Base-by-base conservation (phyloP, 2,113 vertebrate genomes). In the Ovibos moschatus region DNA sequence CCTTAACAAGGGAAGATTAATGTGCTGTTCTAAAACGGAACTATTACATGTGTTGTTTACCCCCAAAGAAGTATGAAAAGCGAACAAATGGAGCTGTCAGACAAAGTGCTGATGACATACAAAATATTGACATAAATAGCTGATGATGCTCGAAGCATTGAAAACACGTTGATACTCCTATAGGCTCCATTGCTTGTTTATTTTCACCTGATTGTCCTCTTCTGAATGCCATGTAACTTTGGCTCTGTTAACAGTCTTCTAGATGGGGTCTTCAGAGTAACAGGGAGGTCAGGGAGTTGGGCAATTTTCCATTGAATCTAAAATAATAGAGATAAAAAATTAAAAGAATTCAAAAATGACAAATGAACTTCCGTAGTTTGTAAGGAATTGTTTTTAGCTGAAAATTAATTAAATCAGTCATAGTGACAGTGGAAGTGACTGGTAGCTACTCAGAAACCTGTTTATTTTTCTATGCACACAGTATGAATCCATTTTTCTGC, bases 101-200 rank as follows among this genome's bases (percentile, higher is more conserved):
- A 89, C 88, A 94, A 96, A 97, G 33, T 84, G 96, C 87, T 40
- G 47, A 94, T 96, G 97, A 62, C 83, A 97, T 95, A 94, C n/a
- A 96, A 95, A 97, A 92, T 98, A 94, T 83, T 97, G 94, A 98
- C 98, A 98, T 97, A 97, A 98, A 97, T 95, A 97, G 96, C 91
- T 97, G 97, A 97, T 87, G 89, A 97, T 89, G 88, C 62, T 90
- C 0, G 3, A 97, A 97, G 15, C 58, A 89, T 36, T 43, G 55
- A 95, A 91, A 27, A 96, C 45, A 78, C 2, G 1, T 84, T 83
- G 97, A 83, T 79, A 92, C 47, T 78, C 21, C 64, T 57, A 15
- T 62, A 51, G 12, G 43, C 33, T 81, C 13, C 28, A 5, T n/a
- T 16, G 9, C 1, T 17, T 67, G 40, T 88, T 95, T 87, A 53